Percentiles rank a stretch among this genome's conserved stretches.
These are phyloP conservation scores for Crepidodera aurea DNA, from an alignment of 2,888 invertebrate species.

Conservation along the genomic window DNA sequence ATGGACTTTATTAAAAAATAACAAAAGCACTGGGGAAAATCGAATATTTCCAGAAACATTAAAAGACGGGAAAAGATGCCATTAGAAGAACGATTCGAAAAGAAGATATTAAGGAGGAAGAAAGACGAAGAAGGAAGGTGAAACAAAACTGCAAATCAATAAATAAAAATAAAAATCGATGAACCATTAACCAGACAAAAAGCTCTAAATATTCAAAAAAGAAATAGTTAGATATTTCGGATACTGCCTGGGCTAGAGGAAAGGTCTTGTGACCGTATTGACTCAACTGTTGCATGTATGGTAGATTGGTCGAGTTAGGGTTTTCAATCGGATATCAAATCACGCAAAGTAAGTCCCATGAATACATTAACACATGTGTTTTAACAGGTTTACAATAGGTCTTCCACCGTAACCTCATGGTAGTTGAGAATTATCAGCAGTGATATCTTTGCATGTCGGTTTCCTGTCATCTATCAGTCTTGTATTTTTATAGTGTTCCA, in stretches of 20 bases:
- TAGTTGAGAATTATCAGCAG: constrained; percentile 24
- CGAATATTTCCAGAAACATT: too few species aligned
- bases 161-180: too few species aligned
- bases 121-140: too few species aligned
- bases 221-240: too few species aligned
- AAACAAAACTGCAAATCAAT: too few species aligned
- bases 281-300: constrained; percentile 35
- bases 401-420: constrained; percentile 37
- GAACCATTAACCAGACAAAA: too few species aligned
- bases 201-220: too few species aligned
- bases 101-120: too few species aligned
- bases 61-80: too few species aligned
- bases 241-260: background rate
- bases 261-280: constrained; percentile 24
- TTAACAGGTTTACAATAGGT: constrained; percentile 34
- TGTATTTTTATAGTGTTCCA: constrained; percentile 25
- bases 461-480: constrained; percentile 27
- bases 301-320: constrained; percentile 18
- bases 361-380: constrained; percentile 38
- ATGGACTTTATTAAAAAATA: too few species aligned
- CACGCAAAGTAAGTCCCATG: constrained; percentile 32
- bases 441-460: constrained; percentile 28
- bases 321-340: constrained; percentile 27
- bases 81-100: too few species aligned
- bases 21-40: too few species aligned